Conservation (phyloP, 2,113 vertebrate species). For the Cyrtonyx montezumae region DNA sequence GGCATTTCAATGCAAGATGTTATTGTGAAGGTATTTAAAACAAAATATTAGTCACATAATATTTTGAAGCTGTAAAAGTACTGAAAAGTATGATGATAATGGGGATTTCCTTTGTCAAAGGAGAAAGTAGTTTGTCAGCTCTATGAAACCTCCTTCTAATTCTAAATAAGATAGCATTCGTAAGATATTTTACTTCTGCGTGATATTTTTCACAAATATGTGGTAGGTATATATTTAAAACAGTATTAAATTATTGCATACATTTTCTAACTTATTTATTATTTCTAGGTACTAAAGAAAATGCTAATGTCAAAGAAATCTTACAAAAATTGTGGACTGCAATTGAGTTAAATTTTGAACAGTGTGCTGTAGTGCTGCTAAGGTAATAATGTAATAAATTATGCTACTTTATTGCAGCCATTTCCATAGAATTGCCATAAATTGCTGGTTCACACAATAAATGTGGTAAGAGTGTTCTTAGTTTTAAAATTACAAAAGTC, state of each 20-base stretch:
- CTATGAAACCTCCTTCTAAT: not conserved
- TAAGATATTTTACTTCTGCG: not conserved
- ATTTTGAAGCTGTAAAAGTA: not conserved
- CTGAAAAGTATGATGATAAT: not conserved
- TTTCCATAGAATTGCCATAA: not conserved
- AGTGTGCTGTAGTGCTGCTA: conserved; percentile 80
- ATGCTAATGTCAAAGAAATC: conserved; percentile 74
- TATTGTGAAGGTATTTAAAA: not conserved
- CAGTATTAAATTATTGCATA: not conserved
- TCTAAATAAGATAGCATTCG: not conserved
- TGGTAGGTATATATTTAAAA: not conserved
- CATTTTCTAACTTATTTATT: not conserved
- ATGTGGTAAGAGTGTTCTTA: not conserved
- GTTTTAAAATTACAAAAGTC: not conserved
- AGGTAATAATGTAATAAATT: conserved; percentile 79
- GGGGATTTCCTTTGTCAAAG: not conserved
- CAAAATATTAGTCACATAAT: not conserved
- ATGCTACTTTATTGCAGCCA: not conserved
- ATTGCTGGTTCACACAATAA: not conserved
- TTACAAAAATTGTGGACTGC: conserved; percentile 82
- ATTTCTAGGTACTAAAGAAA: conserved; percentile 84
- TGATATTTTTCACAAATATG: not conserved
- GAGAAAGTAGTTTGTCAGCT: not conserved
- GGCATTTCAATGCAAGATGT: not conserved
- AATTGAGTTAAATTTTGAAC: conserved; percentile 81